These are phyloP conservation scores for Heliangelus exortis DNA, from an alignment of 2,797 vertebrate genomes.

Conservation along the genomic window DNA sequence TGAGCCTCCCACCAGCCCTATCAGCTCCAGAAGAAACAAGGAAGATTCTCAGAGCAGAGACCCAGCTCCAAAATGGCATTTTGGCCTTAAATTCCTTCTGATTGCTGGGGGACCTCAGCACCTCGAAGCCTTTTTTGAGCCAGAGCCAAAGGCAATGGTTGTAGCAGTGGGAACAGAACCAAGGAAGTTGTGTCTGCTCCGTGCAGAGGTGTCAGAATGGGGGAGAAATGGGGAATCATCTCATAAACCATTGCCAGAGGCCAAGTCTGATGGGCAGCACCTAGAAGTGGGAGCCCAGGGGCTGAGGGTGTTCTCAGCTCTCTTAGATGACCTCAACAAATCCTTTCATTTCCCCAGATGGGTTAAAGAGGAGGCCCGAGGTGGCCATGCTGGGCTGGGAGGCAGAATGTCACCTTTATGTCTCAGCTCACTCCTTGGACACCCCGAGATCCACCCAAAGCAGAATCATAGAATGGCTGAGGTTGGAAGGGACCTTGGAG, in stretches of 20 bases:
- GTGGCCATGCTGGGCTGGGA: accelerated
- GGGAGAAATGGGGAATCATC: background rate
- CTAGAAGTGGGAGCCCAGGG: background rate
- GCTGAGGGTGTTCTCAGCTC: background rate
- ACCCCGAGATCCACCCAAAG: background rate
- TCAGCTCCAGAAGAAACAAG: background rate
- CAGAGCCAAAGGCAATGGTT: background rate
- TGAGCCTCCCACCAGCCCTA: background rate
- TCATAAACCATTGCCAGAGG: background rate
- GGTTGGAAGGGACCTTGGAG: no score
- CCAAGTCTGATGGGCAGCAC: background rate
- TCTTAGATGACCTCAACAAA: background rate
- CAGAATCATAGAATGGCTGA: no score
- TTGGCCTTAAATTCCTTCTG: background rate
- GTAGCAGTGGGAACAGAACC: constrained; percentile 3
- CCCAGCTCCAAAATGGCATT: background rate
- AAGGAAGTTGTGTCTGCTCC: background rate
- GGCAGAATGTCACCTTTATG: background rate
- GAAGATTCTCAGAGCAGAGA: background rate
- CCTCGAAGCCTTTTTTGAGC: background rate
- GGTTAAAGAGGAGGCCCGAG: background rate
- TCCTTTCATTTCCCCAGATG: background rate
- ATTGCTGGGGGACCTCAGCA: background rate
- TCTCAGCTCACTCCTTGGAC: background rate
- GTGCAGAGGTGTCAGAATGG: background rate